phyloP scores from a whole-genome alignment of 2,888 invertebrate genomes.

The Troides oblongomaculatus region DNA sequence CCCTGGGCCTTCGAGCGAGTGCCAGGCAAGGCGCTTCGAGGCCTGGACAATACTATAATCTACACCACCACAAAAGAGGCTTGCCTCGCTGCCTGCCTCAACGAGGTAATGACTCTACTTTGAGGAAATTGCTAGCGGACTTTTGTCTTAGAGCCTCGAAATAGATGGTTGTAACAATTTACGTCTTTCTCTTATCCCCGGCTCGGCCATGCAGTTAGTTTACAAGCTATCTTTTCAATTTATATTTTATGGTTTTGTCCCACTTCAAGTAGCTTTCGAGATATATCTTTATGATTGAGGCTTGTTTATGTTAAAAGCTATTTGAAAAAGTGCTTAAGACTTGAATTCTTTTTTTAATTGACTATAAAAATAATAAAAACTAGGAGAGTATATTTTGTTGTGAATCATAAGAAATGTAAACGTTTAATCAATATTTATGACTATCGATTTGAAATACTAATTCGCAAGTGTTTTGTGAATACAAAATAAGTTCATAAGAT shows the following conservation, averaged over 20 bases:
- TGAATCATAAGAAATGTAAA: not conserved
- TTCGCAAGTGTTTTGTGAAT: not conserved
- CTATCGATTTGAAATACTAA: not conserved
- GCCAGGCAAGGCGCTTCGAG: slow-evolving; percentile 94
- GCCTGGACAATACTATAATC: slow-evolving; percentile 93
- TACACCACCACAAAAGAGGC: slow-evolving; percentile 97
- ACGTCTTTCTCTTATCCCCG: slow-evolving; percentile 42
- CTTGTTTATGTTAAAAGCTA: slow-evolving; percentile 41
- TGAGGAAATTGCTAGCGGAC: slow-evolving; percentile 37
- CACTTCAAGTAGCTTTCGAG: slow-evolving; percentile 53
- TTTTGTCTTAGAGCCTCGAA: slow-evolving; percentile 41
- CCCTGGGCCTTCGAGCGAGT: slow-evolving; percentile 97
- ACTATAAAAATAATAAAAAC: slow-evolving; percentile 25
- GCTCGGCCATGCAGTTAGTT: slow-evolving; percentile 47
- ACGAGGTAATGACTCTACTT: slow-evolving; percentile 82
- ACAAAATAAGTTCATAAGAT: not conserved
- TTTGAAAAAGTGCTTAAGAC: slow-evolving; percentile 28
- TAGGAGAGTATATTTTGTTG: slow-evolving; percentile 13
- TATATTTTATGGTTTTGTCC: slow-evolving; percentile 67
- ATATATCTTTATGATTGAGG: slow-evolving; percentile 54
- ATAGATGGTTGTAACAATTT: slow-evolving; percentile 41
- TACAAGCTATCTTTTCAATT: slow-evolving; percentile 70
- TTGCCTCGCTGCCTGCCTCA: slow-evolving; percentile 94
- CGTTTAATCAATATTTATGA: not conserved
- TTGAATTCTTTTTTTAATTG: slow-evolving; percentile 26